Percentiles rank a stretch among this genome's conserved stretches.
Conservation (phyloP, 2,888 invertebrate species). For the Coelinius sp. region DNA sequence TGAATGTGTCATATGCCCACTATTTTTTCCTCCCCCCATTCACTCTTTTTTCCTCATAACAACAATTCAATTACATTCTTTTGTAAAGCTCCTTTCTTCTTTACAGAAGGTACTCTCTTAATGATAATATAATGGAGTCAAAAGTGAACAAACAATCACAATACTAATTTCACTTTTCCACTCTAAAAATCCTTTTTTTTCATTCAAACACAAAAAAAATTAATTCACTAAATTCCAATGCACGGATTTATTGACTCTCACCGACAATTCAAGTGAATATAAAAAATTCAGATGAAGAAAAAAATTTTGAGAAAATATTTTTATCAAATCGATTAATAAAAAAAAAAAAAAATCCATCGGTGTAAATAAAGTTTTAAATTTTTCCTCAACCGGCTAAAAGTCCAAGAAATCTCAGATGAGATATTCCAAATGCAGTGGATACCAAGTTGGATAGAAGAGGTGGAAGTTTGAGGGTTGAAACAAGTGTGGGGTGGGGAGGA, state of each 20-base stretch:
- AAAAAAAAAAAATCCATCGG: background rate
- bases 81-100: background rate
- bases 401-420: constrained; percentile 17
- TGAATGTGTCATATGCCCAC: constrained; percentile 59
- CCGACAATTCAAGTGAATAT: background rate
- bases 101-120: constrained; percentile 42
- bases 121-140: constrained; percentile 65
- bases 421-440: constrained; percentile 19
- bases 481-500: background rate
- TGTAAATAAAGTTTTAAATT: constrained; percentile 17
- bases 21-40: constrained; percentile 28
- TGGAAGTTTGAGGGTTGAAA: constrained; percentile 16
- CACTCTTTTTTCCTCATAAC: background rate
- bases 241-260: background rate
- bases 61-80: constrained; percentile 18
- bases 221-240: background rate
- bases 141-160: constrained; percentile 70
- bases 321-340: background rate
- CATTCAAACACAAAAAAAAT: background rate
- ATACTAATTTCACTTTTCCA: constrained; percentile 66
- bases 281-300: no score
- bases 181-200: constrained; percentile 25
- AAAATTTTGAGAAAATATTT: constrained; percentile 1
- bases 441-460: constrained; percentile 19
- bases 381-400: background rate